phyloP scores from a whole-genome alignment of 2,113 vertebrate genomes.

The Oreocharis arfaki region DNA sequence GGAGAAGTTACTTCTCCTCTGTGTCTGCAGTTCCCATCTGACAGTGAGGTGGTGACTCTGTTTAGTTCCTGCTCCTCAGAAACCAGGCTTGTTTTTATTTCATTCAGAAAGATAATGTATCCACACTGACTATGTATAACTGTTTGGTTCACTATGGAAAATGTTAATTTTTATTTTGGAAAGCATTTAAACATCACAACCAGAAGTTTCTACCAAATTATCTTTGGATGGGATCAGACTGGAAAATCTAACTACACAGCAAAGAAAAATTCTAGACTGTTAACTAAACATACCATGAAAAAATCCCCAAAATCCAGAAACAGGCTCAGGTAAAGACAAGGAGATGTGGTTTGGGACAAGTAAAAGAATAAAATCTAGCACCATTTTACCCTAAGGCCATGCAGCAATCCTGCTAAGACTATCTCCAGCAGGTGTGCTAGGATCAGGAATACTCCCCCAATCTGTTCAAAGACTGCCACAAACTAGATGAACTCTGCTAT shows the following conservation, averaged over 20 bases:
- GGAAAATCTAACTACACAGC: background rate
- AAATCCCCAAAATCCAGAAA: background rate
- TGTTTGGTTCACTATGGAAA: background rate
- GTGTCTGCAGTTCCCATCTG: background rate
- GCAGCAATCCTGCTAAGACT: background rate
- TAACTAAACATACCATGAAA: background rate
- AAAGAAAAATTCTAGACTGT: background rate
- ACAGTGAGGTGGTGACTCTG: background rate
- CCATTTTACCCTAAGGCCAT: background rate
- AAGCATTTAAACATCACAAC: background rate
- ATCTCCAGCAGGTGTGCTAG: background rate
- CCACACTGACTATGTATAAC: background rate
- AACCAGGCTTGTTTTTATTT: background rate
- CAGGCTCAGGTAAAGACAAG: background rate
- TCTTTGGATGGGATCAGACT: background rate
- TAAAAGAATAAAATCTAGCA: background rate
- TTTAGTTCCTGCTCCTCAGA: background rate
- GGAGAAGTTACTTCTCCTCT: background rate
- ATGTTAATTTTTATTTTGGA: background rate
- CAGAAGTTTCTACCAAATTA: background rate
- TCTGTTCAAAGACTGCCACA: background rate
- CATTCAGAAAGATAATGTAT: background rate
- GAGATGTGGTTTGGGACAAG: background rate
- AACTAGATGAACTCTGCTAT: background rate
- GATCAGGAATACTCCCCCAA: background rate